Base-by-base conservation (phyloP, 2,888 invertebrate genomes). In the Seira sanloemensis region DNA sequence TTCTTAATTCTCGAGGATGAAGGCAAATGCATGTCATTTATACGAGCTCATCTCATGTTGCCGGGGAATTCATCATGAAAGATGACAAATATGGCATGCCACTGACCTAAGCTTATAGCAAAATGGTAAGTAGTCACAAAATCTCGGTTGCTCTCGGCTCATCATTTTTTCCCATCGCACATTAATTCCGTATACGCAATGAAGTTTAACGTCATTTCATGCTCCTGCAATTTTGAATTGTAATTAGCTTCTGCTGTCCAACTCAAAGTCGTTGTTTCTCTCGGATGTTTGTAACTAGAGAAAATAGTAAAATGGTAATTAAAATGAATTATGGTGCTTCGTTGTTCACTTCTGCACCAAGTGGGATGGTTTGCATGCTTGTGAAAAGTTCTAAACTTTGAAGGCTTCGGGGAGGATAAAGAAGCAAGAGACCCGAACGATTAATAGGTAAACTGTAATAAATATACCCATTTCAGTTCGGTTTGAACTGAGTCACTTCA, bases 71-170 rank as follows among this genome's bases (percentile, higher is more conserved):
- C 50, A 50, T 50, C 50, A n/a, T 16, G 50, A 50, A 50, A n/a
- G n/a, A 50, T 50, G 50, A 50, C 50, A 50, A 50, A 50, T 50
- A 50, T 50, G 50, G 50, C n/a, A 18, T 50, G 50, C 50, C 50
- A 50, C 50, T 50, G 50, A 50, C 50, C 50, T 50, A 50, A 50
- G 50, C 50, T 50, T n/a, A n/a, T n/a, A 50, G 50, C 2, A 50
- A 50, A 50, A 50, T n/a, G n/a, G n/a, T n/a, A 50, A 7, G 50
- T 12, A 50, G n/a, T 50, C 12, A 50, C 50, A 2, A 50, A 2
- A 50, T 50, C 50, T 12, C 50, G 50, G 16, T 18, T 50, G 50
- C 50, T 50, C 16, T 18, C 5, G 50, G 50, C 50, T 50, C 16
- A 50, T 50, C n/a, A n/a, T n/a, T n/a, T n/a, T n/a, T n/a, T n/a